phyloP scores from a whole-genome alignment of 2,113 vertebrate genomes.

The Mastomys coucha region DNA sequence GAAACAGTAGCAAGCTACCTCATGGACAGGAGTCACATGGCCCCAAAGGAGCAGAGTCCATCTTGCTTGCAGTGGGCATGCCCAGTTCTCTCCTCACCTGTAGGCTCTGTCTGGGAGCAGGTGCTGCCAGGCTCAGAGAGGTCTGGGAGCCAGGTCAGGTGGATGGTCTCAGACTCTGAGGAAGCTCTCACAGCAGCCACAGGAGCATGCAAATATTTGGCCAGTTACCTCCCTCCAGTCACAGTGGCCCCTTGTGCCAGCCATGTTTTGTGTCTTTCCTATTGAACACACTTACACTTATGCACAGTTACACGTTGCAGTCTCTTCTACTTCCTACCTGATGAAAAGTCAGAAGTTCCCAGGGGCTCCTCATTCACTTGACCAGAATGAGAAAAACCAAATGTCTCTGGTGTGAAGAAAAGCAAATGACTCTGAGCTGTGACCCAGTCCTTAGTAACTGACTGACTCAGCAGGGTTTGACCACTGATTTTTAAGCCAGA shows the following conservation, averaged over 20 bases:
- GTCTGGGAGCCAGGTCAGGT: not conserved
- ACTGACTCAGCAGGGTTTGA: conserved; percentile 28
- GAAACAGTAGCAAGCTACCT: not conserved
- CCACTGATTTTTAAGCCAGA: not conserved
- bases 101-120: not conserved
- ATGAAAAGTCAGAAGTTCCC: conserved; percentile 34
- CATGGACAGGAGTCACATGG: not conserved
- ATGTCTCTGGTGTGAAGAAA: not conserved
- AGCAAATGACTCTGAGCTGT: conserved; percentile 8
- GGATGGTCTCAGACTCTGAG: not conserved
- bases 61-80: not conserved
- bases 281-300: not conserved
- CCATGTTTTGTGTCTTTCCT: not conserved
- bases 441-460: not conserved
- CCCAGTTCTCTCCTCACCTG: not conserved
- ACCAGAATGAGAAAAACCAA: conserved; percentile 30
- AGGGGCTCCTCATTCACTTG: conserved; percentile 20
- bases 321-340: conserved; percentile 15
- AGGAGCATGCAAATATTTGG: conserved; percentile 31
- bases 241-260: conserved; percentile 23
- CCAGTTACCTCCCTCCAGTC: not conserved
- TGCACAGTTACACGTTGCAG: not conserved
- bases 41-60: not conserved
- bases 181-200: conserved; percentile 39
- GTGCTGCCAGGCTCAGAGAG: not conserved